phyloP scores from a whole-genome alignment of 2,888 invertebrate genomes.

The Acanthococcus lagerstroemiae region DNA sequence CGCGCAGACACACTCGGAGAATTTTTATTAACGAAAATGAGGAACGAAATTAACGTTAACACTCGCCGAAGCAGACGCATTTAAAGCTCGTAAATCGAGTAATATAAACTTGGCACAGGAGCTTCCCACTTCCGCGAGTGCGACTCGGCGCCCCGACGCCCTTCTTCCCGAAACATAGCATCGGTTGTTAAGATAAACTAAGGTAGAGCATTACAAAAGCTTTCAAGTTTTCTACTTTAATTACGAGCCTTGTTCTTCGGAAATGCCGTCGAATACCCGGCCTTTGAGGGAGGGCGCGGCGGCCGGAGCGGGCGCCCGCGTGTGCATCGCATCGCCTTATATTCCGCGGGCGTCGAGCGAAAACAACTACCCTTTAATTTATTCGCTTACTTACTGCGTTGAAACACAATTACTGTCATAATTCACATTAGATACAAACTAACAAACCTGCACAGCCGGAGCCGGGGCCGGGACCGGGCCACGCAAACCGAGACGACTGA shows the following conservation, averaged over 20 bases:
- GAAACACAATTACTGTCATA: constrained; percentile 22
- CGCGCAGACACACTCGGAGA: background rate
- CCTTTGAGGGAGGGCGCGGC: background rate
- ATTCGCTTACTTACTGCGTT: constrained; percentile 15
- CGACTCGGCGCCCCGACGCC: too few species aligned
- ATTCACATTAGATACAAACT: constrained; percentile 14
- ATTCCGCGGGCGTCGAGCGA: constrained; percentile 4
- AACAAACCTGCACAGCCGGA: background rate
- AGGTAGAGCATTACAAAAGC: constrained; percentile 25
- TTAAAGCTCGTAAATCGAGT: constrained; percentile 17
- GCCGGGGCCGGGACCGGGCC: background rate
- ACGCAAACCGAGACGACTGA: constrained; percentile 8
- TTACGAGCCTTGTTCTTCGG: constrained; percentile 23
- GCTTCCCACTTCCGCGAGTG: background rate
- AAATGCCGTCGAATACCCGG: too few species aligned
- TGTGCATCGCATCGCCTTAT: constrained; percentile 4
- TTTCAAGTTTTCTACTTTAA: constrained; percentile 30
- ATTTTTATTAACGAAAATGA: background rate
- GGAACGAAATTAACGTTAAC: constrained; percentile 12
- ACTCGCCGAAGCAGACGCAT: background rate
- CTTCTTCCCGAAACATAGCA: background rate
- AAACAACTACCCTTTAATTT: constrained; percentile 27
- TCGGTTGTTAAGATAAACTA: background rate
- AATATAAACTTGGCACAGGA: background rate
- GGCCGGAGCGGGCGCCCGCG: constrained; percentile 1